Evolutionary conservation across 2,888 invertebrate genomes (phyloP), one percentile per base, ranked within the genome.

Genomic region (Lasius fuliginosus): DNA sequence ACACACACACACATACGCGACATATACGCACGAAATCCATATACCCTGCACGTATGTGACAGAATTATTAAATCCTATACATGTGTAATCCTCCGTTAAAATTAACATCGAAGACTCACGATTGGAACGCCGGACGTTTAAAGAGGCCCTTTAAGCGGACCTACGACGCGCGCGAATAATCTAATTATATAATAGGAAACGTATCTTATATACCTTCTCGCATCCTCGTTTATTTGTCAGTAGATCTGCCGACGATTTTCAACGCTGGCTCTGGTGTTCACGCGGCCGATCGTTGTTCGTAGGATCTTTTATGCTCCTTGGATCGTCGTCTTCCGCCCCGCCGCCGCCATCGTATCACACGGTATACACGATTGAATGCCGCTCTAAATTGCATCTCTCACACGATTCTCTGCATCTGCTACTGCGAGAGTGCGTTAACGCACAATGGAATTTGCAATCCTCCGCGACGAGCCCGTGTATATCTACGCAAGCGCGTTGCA

Each of bases 171-270:
- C 65, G 58, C 69, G 73, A 58, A 53, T 67, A 23, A 46, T 76
- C 86, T 92, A 88, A 88, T 91, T 90, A 49, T 6, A n/a, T 49
- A 89, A 91, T 94, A 93, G 92, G 93, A 93, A 94, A 93, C 91
- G 86, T 87, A 74, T 89, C 85, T 69, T 76, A 56, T 76, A 42
- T 79, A 69, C 87, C 84, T 30, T 83, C 76, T 60, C 71, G 67
- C 62, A 67, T 73, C 60, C 27, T 68, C 40, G 27, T 86, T 90
- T 90, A 92, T 92, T 92, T 92, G 91, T 91, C 92, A 92, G 82
- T 86, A 84, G 88, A 84, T 87, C 79, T 46, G 60, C 56, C 69
- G 79, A 89, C 65, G 85, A 84, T 85, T 68, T 58, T 71, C 40
- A 71, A 79, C 46, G 60, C 27, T 79, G 60, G 36, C 62, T 23